Evolutionary conservation across 2,113 vertebrate genomes (phyloP), one percentile per base, ranked within the genome.

Genomic region (Vidua chalybeata): DNA sequence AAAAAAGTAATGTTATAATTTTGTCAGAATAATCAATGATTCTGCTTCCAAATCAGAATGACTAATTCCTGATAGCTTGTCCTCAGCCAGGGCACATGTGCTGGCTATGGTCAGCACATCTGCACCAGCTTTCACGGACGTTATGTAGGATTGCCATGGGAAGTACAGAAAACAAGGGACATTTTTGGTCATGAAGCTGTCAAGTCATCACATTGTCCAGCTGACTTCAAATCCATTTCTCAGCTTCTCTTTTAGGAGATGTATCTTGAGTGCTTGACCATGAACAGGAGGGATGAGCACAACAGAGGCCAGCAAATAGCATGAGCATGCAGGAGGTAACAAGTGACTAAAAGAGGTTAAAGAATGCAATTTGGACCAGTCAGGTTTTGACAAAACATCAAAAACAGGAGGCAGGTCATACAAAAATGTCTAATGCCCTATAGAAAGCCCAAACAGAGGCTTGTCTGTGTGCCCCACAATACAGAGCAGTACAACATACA

Each of bases 31-130:
- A 79, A 82, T 74, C 61, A 75, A 66, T 45, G 41, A 58, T 58
- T 72, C 20, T 85, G 16, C 19, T 89, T 81, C 76, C 39, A 87
- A 52, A 88, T 22, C 0, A 0, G 58, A 88, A 77, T 71, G 11
- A 45, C 41, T 72, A 27, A 63, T 31, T 84, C 26, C 59, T 78
- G 69, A 31, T 20, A 87, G 35, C n/a, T 54, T 92, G 21, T 61
- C 75, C 28, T 41, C 26, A 69, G 15, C 5, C 31, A 64, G 27
- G 35, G 13, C 26, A 67, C 24, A 43, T 0, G 0, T 61, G n/a
- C 15, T 78, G n/a, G 24, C 28, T 61, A 4, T 2, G 15, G 35
- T 31, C 20, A 75, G 11, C 22, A 33, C 9, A 75, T 56, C 48
- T 87, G 24, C 33, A 23, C 73, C 27, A 49, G 7, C 19, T 51